These are phyloP conservation scores for Pseudomugil gertrudae DNA, from an alignment of 2,797 vertebrate species.

Conservation along the genomic window DNA sequence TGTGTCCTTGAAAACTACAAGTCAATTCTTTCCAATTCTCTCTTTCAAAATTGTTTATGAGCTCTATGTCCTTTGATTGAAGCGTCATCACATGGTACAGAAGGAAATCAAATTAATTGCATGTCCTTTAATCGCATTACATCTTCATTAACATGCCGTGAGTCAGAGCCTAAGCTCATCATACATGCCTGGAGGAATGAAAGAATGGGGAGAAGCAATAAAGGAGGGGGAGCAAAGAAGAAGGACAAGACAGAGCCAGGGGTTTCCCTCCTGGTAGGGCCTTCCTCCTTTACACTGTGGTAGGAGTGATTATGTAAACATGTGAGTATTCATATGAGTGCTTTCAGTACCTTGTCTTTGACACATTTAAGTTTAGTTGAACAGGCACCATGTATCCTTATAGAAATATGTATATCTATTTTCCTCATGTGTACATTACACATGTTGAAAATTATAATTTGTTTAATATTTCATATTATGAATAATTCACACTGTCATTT, in stretches of 20 bases:
- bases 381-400: slow-evolving; percentile 25
- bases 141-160: slow-evolving; percentile 84
- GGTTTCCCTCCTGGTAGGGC: slow-evolving; percentile 57
- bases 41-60: slow-evolving; percentile 62
- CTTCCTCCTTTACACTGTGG: slow-evolving; percentile 32
- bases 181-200: slow-evolving; percentile 61
- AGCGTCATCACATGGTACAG: slow-evolving; percentile 76
- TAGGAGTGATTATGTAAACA: neutral
- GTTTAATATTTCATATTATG: slow-evolving; percentile 34
- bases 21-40: slow-evolving; percentile 31
- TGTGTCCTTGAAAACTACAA: slow-evolving; percentile 47
- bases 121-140: slow-evolving; percentile 84
- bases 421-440: slow-evolving; percentile 20
- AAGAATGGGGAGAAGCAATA: slow-evolving; percentile 40
- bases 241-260: slow-evolving; percentile 59
- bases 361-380: slow-evolving; percentile 18
- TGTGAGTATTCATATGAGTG: neutral
- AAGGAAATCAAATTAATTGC: slow-evolving; percentile 85
- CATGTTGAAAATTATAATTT: slow-evolving; percentile 23
- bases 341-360: neutral
- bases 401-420: slow-evolving; percentile 16
- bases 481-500: slow-evolving; percentile 38
- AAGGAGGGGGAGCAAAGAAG: slow-evolving; percentile 14
- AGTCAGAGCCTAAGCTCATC: slow-evolving; percentile 82
- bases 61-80: slow-evolving; percentile 74